Conservation (phyloP, 2,888 invertebrate genomes). For the Tetropium fuscum region DNA sequence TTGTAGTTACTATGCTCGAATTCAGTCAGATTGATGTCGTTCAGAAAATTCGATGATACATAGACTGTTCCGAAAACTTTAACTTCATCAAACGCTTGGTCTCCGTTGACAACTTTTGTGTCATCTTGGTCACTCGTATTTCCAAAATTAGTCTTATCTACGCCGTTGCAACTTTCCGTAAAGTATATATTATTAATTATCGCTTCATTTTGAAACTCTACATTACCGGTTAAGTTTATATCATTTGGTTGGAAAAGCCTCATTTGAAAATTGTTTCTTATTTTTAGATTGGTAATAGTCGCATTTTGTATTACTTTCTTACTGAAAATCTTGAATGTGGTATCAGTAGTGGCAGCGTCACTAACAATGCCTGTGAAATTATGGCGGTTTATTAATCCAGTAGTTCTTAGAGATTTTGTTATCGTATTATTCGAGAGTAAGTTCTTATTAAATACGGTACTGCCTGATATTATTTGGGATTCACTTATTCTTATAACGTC, state of each 20-base stretch:
- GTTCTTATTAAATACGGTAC: slow-evolving; percentile 40
- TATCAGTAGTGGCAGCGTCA: slow-evolving; percentile 55
- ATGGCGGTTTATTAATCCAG: slow-evolving; percentile 52
- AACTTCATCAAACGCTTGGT: slow-evolving; percentile 57
- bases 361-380: slow-evolving; percentile 54
- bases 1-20: too few species aligned
- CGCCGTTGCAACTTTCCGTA: slow-evolving; percentile 62
- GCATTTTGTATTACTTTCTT: slow-evolving; percentile 55
- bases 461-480: slow-evolving; percentile 47
- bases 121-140: slow-evolving; percentile 61
- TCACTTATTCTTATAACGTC: slow-evolving; percentile 42
- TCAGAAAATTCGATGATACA: slow-evolving; percentile 61
- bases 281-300: slow-evolving; percentile 49
- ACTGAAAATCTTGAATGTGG: slow-evolving; percentile 43
- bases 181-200: slow-evolving; percentile 64
- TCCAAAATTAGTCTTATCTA: slow-evolving; percentile 63
- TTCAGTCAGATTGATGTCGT: slow-evolving; percentile 58
- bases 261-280: slow-evolving; percentile 39
- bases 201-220: slow-evolving; percentile 32
- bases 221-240: slow-evolving; percentile 36
- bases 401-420: slow-evolving; percentile 39
- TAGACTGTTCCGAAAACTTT: slow-evolving; percentile 57
- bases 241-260: slow-evolving; percentile 32
- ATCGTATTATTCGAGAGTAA: slow-evolving; percentile 40
- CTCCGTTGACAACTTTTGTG: slow-evolving; percentile 56